phyloP scores from a whole-genome alignment of 2,797 vertebrate genomes.

The Myotis planiceps region DNA sequence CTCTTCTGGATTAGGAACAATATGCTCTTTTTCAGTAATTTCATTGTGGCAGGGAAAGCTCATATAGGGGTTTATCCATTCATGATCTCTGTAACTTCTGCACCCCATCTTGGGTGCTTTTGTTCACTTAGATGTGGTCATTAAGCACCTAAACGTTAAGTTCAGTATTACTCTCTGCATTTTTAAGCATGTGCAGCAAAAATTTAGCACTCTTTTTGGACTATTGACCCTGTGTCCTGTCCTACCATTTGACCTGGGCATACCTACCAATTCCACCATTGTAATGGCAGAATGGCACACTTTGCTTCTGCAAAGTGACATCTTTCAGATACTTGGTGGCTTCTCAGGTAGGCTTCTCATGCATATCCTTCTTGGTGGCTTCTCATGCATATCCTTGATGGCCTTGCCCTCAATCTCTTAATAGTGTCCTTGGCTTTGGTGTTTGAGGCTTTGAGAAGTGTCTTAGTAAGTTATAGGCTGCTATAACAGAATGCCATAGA shows the following conservation, averaged over 20 bases:
- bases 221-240: not conserved
- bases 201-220: not conserved
- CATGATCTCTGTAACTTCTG: not conserved
- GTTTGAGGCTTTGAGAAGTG: not conserved
- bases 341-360: not conserved
- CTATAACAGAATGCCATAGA: not conserved
- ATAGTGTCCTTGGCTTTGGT: not conserved
- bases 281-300: not conserved
- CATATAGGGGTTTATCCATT: not conserved
- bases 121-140: not conserved
- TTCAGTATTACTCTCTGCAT: not conserved
- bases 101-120: not conserved
- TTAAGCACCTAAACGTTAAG: not conserved
- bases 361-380: not conserved
- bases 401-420: not conserved
- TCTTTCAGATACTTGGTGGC: not conserved
- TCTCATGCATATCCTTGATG: not conserved
- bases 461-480: not conserved
- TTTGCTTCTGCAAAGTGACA: not conserved
- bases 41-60: not conserved
- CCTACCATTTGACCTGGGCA: not conserved
- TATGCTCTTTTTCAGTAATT: not conserved
- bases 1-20: not conserved
- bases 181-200: not conserved
- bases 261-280: not conserved